phyloP scores from a whole-genome alignment of 2,888 invertebrate genomes.

The Apamea sordens region DNA sequence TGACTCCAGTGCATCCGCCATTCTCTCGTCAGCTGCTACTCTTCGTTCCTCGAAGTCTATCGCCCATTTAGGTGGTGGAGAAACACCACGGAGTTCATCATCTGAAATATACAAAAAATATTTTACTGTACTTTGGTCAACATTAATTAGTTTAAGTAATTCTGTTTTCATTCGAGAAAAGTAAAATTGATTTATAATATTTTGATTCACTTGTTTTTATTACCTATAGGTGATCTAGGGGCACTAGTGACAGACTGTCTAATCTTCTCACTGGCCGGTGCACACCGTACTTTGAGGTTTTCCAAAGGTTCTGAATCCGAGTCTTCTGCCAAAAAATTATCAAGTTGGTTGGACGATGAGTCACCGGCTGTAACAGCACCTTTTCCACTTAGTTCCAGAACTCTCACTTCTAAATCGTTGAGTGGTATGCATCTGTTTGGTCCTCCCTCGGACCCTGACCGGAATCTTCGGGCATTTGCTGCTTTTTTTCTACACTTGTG shows the following conservation, averaged over 20 bases:
- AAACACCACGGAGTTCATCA: constrained; percentile 66
- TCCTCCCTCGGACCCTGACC: constrained; percentile 71
- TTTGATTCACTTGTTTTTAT: background rate
- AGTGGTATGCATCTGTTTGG: constrained; percentile 79
- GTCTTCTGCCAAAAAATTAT: constrained; percentile 77
- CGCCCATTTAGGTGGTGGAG: constrained; percentile 86
- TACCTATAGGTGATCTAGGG: constrained; percentile 58
- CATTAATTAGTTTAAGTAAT: background rate
- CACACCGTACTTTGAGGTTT: constrained; percentile 70
- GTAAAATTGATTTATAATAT: background rate
- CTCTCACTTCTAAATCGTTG: constrained; percentile 84
- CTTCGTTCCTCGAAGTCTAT: constrained; percentile 83
- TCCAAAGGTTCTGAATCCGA: constrained; percentile 80
- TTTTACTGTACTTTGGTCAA: background rate
- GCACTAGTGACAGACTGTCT: constrained; percentile 49
- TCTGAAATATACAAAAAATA: constrained; percentile 70
- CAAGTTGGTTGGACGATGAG: constrained; percentile 73
- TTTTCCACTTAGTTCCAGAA: constrained; percentile 79
- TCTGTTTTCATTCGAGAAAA: background rate
- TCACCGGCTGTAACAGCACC: constrained; percentile 69
- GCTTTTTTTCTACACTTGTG: constrained; percentile 86
- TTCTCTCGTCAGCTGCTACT: constrained; percentile 83
- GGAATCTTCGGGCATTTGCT: constrained; percentile 76
- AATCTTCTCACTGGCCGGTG: constrained; percentile 54
- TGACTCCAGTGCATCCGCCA: constrained; percentile 82